Conservation (phyloP, 53 echinoderm and acorn worm genomes). For the Luidia sarsii region DNA sequence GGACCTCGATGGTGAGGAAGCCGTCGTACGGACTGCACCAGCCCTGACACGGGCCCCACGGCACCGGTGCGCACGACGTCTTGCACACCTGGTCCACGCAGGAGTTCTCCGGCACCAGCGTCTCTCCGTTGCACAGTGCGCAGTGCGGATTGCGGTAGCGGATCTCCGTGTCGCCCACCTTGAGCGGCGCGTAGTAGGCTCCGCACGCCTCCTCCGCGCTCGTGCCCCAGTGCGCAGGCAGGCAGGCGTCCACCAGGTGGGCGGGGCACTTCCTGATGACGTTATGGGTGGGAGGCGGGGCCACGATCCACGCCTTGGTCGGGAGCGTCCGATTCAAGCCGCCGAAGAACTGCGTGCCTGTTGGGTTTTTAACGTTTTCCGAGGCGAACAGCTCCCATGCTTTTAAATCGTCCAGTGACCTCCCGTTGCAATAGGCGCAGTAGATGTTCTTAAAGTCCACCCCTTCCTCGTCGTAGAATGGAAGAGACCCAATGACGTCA, state of each 20-base stretch:
- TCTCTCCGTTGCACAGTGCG: constrained; percentile 45
- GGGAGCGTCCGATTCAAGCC: not conserved
- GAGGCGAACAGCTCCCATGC: constrained; percentile 25
- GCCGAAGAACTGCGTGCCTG: no score
- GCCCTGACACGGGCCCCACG: not conserved
- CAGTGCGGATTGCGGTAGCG: constrained; percentile 63
- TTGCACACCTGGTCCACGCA: constrained; percentile 8
- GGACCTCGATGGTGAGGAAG: constrained; percentile 42
- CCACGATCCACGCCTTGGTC: constrained; percentile 10
- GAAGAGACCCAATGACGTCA: constrained; percentile 41
- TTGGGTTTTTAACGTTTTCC: not conserved
- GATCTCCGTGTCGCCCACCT: not conserved
- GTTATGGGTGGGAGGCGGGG: not conserved
- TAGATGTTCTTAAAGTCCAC: constrained; percentile 54
- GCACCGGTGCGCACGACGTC: not conserved
- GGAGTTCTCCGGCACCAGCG: constrained; percentile 3
- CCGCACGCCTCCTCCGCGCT: not conserved
- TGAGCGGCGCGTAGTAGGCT: constrained; percentile 40
- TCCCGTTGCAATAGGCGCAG: constrained; percentile 53
- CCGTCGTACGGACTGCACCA: constrained; percentile 5
- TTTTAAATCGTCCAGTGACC: constrained; percentile 3
- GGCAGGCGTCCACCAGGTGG: constrained; percentile 16
- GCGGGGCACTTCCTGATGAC: constrained; percentile 12
- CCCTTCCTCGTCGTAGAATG: constrained; percentile 23
- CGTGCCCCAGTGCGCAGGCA: not conserved